Percentiles rank a stretch among this genome's conserved stretches.
Evolutionary conservation across 37 sponge, comb jelly and placozoan genomes (phyloP).

Genomic region (Hormiphora californensis): DNA sequence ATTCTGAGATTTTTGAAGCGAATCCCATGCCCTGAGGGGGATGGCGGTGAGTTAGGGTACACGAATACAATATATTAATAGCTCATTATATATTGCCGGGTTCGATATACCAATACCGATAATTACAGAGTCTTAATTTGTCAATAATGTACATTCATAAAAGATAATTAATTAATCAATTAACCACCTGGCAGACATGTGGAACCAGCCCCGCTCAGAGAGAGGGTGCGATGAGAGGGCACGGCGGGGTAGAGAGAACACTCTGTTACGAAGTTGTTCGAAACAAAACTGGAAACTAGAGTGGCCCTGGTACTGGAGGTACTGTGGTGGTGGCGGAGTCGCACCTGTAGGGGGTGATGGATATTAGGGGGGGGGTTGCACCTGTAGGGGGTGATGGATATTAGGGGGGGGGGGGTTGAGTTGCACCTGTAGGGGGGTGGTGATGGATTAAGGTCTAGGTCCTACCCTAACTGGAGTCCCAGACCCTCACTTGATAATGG

Average conservation of each 20-base stretch:
- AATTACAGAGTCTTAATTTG: too few relatives aligned
- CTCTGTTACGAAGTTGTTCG: constrained; percentile 42
- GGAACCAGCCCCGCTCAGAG: constrained; percentile 1
- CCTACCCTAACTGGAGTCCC: too few relatives aligned
- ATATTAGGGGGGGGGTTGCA: background rate
- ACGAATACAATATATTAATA: too few relatives aligned
- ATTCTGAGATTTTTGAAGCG: constrained; percentile 17
- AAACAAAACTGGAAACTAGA: constrained; percentile 40
- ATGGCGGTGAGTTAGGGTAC: too few relatives aligned
- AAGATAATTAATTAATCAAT: too few relatives aligned
- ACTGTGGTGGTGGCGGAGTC: constrained; percentile 35
- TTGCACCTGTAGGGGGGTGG: background rate
- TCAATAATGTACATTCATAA: too few relatives aligned
- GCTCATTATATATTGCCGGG: too few relatives aligned
- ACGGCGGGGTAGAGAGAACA: constrained; percentile 24
- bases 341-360: background rate
- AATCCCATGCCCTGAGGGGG: constrained; percentile 44
- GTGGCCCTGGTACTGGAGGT: constrained; percentile 38
- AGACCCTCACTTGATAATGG: too few relatives aligned
- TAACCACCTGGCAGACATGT: constrained; percentile 43
- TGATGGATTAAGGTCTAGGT: background rate
- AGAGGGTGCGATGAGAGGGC: background rate
- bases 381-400: background rate
- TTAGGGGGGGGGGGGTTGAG: background rate
- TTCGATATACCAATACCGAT: too few relatives aligned